Percentiles rank a stretch among this genome's conserved stretches.
These are phyloP conservation scores for Serinus canaria DNA, from an alignment of 2,113 vertebrate genomes.

Conservation along the genomic window DNA sequence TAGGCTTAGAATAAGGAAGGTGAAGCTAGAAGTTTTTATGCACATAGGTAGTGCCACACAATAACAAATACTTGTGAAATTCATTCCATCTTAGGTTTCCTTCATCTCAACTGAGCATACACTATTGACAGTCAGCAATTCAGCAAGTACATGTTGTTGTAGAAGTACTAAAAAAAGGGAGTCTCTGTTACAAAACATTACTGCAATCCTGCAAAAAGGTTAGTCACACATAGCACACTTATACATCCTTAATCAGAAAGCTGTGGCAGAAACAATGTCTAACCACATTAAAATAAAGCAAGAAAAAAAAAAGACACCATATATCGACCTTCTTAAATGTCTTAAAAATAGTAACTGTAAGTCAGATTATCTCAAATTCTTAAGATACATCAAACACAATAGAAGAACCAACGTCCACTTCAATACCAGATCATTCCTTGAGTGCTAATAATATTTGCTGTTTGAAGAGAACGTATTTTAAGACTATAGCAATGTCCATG, in stretches of 20 bases:
- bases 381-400: not conserved
- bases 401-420: not conserved
- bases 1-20: not conserved
- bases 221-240: not conserved
- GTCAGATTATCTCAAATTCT: not conserved
- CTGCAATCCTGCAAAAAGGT: not conserved
- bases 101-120: not conserved
- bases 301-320: not conserved
- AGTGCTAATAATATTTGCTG: not conserved
- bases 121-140: not conserved
- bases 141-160: not conserved
- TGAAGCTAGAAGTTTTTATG: not conserved
- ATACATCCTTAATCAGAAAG: not conserved
- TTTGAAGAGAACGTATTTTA: not conserved
- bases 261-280: not conserved
- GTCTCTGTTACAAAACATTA: not conserved
- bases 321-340: not conserved
- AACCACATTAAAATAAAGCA: not conserved
- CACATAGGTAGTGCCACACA: not conserved
- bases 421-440: not conserved
- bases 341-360: not conserved
- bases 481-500: not conserved
- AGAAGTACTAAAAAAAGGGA: not conserved
- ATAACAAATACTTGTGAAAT: not conserved
- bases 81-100: not conserved